Evolutionary conservation across 2,113 vertebrate species (phyloP).

Genomic region (Bettongia penicillata): DNA sequence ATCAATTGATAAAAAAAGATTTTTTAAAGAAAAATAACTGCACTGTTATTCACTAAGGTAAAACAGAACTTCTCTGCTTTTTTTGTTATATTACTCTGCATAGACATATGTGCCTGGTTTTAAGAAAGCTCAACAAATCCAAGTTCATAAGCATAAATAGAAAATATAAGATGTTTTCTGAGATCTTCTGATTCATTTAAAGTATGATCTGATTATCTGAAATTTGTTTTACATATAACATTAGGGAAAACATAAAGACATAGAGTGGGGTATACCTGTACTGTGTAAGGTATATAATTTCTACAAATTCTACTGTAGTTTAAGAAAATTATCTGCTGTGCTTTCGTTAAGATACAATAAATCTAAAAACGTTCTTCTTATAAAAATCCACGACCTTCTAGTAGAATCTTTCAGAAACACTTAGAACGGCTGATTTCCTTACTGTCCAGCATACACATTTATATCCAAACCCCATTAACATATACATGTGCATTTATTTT

Average conservation of each 20-base stretch:
- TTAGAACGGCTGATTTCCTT: background rate
- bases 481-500: slow-evolving; percentile 51
- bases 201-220: slow-evolving; percentile 33
- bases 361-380: slow-evolving; percentile 28
- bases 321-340: background rate
- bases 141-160: slow-evolving; percentile 16
- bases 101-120: slow-evolving; percentile 28
- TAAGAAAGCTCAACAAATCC: slow-evolving; percentile 50
- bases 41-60: background rate
- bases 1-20: background rate
- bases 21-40: background rate
- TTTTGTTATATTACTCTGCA: slow-evolving; percentile 33
- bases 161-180: background rate
- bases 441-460: slow-evolving; percentile 1
- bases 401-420: background rate
- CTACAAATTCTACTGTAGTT: background rate
- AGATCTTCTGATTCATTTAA: slow-evolving; percentile 21
- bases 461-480: slow-evolving; percentile 35
- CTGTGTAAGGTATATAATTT: slow-evolving; percentile 16
- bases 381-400: slow-evolving; percentile 14
- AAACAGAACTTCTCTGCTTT: slow-evolving; percentile 27
- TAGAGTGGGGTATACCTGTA: background rate
- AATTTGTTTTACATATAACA: background rate
- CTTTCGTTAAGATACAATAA: slow-evolving; percentile 2
- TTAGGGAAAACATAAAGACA: background rate